Evolutionary conservation across 2,888 invertebrate species (phyloP), one percentile per base, ranked within the genome.

Genomic region (Cerastoderma edule): DNA sequence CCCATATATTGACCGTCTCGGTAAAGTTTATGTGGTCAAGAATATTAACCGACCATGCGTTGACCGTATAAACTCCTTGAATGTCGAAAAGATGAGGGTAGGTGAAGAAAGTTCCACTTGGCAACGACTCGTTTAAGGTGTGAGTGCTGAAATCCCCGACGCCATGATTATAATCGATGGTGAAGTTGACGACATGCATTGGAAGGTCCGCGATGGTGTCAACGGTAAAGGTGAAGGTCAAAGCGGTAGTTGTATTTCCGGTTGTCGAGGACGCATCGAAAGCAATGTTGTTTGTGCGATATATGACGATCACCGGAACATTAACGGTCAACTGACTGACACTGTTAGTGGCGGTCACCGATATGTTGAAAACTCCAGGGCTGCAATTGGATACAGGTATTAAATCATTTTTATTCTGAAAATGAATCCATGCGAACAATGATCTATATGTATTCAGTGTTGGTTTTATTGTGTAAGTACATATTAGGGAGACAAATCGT

Each of bases 271-370:
- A 66, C 4, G 71, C 71, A 13, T 27, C 33, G 64, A 81, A 81
- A 2, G 30, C 4, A 5, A 81, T 54, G 50, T 67, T 67, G 67
- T 81, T 81, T 4, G 75, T 30, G 13, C 10, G 24, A 50, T 78
- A 81, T 28, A 81, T 68, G 6, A 78, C 81, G 28, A 67, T 73
- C 6, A 81, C 68, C 24, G 44, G 44, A 22, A 81, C 30, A 24
- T 35, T 50, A 16, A 27, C 46, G 3, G 73, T 75, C 54, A 69
- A 28, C 8, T 67, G 50, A 32, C 73, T 81, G 33, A 81, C 78
- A 33, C 64, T 67, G 57, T 81, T 81, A 13, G 39, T 30, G 5
- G 73, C 78, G 10, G 60, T 66, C 0, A 76, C 75, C 6, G 48
- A 68, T 4, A 78, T 57, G 28, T 73, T 73, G 24, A n/a, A 44